Conservation (phyloP, 2,113 vertebrate genomes). For the Glaucidium brasilianum region DNA sequence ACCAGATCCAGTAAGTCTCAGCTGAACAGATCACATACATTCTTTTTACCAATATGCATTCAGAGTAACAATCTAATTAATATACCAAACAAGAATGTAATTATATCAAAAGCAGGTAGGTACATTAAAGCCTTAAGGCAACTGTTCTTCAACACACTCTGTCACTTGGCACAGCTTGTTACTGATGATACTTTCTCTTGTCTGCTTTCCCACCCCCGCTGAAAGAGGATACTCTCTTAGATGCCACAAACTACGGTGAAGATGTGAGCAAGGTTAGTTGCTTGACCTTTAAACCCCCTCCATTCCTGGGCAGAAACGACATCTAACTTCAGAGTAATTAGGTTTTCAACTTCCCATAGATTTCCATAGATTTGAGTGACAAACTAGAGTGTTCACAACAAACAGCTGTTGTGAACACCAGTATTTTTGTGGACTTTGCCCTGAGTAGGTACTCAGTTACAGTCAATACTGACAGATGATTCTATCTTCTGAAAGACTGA, state of each 20-base stretch:
- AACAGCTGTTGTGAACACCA: background rate
- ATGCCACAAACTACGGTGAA: background rate
- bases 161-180: background rate
- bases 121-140: background rate
- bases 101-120: background rate
- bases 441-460: background rate
- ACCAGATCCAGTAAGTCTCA: background rate
- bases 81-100: background rate
- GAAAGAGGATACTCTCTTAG: background rate
- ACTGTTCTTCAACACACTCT: background rate
- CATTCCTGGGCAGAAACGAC: background rate
- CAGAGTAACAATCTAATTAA: background rate
- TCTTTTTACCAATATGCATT: background rate
- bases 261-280: background rate
- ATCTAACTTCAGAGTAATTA: background rate
- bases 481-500: background rate
- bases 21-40: background rate
- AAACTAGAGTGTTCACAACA: background rate
- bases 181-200: background rate
- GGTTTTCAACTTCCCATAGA: background rate
- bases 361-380: background rate
- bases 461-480: background rate
- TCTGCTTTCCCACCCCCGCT: background rate
- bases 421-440: background rate
- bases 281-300: background rate